Evolutionary conservation across 2,888 invertebrate species (phyloP).

Genomic region (Stenchaetothrips biformis): DNA sequence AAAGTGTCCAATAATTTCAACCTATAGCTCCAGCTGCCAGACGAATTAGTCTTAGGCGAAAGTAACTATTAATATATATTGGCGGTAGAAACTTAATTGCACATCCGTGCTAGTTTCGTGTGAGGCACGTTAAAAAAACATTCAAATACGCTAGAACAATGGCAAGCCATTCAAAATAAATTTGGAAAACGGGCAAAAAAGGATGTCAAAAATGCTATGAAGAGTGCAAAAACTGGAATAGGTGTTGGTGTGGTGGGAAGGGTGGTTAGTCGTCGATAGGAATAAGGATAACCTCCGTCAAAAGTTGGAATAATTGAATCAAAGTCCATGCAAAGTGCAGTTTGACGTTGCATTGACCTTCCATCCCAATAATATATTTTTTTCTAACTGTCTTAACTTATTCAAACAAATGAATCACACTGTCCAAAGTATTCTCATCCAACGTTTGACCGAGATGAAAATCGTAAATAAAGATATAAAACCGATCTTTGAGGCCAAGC

Average conservation of each 20-base stretch:
- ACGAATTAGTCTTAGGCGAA: neutral
- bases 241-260: constrained; percentile 5
- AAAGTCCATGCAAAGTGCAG: neutral
- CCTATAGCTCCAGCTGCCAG: constrained; percentile 20
- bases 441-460: constrained; percentile 12
- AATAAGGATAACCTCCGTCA: neutral
- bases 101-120: neutral
- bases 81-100: constrained; percentile 9
- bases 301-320: neutral
- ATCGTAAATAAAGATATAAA: constrained; percentile 14
- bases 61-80: neutral
- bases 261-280: neutral
- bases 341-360: too few species aligned
- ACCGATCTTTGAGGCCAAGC: constrained; percentile 17
- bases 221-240: neutral
- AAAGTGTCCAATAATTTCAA: neutral
- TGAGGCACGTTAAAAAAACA: neutral
- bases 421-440: neutral
- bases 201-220: neutral
- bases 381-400: too few species aligned
- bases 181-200: neutral
- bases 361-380: too few species aligned
- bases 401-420: neutral
- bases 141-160: neutral
- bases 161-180: neutral